phyloP scores from a whole-genome alignment of 1,140 invertebrate genomes.

The Apis florea region DNA sequence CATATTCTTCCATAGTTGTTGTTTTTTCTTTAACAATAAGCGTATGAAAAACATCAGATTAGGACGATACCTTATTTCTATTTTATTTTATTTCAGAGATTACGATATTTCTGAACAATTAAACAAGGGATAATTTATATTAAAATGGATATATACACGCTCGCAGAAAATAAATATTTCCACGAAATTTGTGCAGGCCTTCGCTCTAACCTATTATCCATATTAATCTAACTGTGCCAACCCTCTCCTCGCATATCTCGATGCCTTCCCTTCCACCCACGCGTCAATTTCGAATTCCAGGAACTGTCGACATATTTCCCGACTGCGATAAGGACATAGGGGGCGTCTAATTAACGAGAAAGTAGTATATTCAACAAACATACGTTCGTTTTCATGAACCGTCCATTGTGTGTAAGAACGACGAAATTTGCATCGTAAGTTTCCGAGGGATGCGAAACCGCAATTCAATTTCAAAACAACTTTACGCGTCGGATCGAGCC shows the following conservation, averaged over 20 bases:
- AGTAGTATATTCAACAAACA: background rate
- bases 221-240: slow-evolving; percentile 37
- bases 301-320: slow-evolving; percentile 30
- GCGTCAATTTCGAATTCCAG: slow-evolving; percentile 46
- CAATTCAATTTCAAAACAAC: background rate
- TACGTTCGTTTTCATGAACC: background rate
- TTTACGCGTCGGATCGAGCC: background rate
- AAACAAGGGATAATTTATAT: too few relatives aligned
- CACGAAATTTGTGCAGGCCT: slow-evolving; percentile 22
- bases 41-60: background rate
- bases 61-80: background rate
- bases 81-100: too few relatives aligned
- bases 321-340: slow-evolving; percentile 25
- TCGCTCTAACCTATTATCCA: background rate
- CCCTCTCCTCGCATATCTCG: slow-evolving; percentile 27
- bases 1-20: background rate
- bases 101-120: too few relatives aligned
- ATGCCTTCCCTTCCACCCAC: background rate
- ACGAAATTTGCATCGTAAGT: background rate
- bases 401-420: background rate
- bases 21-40: background rate
- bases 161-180: slow-evolving; percentile 26
- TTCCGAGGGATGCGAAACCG: background rate
- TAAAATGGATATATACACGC: too few relatives aligned
- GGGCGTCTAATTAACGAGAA: slow-evolving; percentile 31